Evolutionary conservation across 2,113 vertebrate species (phyloP), one percentile per base, ranked within the genome.

Genomic region (Promerops cafer): DNA sequence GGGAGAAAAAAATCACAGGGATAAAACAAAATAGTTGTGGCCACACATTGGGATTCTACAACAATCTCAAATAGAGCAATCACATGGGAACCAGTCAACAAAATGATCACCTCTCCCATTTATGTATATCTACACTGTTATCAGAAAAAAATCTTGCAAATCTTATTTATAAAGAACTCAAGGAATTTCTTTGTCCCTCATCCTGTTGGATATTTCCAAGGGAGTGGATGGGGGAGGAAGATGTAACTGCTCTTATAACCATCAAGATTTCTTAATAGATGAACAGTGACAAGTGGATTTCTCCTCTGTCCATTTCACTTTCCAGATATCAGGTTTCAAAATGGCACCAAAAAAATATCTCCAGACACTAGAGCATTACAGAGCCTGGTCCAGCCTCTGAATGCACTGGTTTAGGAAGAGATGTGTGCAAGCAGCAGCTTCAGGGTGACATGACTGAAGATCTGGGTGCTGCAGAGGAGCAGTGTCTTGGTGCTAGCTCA

Each of bases 401-500:
- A 74, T 11, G 59, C 16, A 44, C 8, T 35, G 21, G 19, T 35
- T 90, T 49, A 74, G 27, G 31, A 70, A 31, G 37, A 40, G 31
- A 17, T 47, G 9, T 3, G 31, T 82, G 18, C 52, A 59, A 68
- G 27, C 1, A 2, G 37, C 35, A 74, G 23, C 49, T 65, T n/a
- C 57, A 49, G 45, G 47, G 24, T 6, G 5, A n/a, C 1, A 2
- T 2, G 11, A 8, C 37, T 53, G 31, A 74, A 56, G 11, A 20
- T 10, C 24, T 28, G 0, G 0, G 31, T n/a, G 74, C 16, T 66
- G 21, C 42, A 68, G 39, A 66, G 53, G 4, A 56, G 11, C 1
- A 0, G 11, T 22, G 30, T n/a, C 17, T n/a, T 2, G 1, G 31
- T 17, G 17, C 16, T 31, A 54, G n/a, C 47, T 61, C 56, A 45